These are phyloP conservation scores for Damaliscus lunatus DNA, from an alignment of 2,113 vertebrate genomes.

Conservation along the genomic window DNA sequence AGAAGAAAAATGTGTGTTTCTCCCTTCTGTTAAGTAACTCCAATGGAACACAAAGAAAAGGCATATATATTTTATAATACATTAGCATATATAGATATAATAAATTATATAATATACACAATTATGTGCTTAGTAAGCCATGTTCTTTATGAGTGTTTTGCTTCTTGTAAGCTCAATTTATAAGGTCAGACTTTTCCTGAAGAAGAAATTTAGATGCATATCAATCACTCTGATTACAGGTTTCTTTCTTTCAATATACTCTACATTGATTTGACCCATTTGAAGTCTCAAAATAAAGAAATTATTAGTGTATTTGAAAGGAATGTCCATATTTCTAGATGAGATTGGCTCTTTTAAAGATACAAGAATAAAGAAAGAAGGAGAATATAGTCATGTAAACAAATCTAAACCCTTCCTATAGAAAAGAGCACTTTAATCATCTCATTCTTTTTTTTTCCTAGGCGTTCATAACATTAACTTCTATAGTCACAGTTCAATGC, in stretches of 20 bases:
- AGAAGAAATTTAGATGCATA: constrained; percentile 2
- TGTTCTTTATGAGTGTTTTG: neutral
- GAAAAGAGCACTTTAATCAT: neutral
- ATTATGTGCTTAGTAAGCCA: neutral
- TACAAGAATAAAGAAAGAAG: neutral
- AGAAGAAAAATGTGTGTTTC: neutral
- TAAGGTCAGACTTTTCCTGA: constrained; percentile 1
- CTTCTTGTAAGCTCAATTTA: neutral
- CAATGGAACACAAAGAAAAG: neutral
- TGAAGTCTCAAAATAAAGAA: constrained; percentile 23
- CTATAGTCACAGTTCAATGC: neutral
- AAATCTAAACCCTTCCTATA: neutral
- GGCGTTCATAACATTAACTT: constrained; percentile 22
- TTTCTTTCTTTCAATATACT: constrained; percentile 20
- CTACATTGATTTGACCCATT: neutral
- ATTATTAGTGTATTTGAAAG: neutral
- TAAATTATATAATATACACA: neutral
- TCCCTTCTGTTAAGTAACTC: neutral
- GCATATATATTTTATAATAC: neutral
- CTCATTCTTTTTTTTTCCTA: neutral
- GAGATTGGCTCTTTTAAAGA: neutral
- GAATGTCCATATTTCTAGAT: neutral
- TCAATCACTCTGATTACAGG: neutral
- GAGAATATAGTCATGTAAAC: neutral
- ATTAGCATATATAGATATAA: neutral